Evolutionary conservation across 2,113 vertebrate species (phyloP).

Genomic region (Antennarius striatus): DNA sequence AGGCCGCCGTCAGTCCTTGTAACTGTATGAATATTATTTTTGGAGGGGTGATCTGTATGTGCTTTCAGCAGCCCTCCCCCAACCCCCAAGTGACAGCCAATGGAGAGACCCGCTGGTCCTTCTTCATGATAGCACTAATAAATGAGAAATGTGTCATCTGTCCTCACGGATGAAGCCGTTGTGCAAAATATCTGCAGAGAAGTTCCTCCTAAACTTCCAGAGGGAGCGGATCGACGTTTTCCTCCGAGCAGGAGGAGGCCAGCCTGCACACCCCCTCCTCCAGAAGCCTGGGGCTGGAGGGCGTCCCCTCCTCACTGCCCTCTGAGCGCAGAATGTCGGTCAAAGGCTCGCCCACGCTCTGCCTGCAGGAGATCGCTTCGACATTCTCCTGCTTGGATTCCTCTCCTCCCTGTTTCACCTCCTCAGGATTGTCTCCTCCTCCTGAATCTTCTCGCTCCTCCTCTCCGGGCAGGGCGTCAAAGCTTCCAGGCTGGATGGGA

Average conservation of each 20-base stretch:
- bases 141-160: constrained; percentile 64
- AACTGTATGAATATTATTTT: neutral
- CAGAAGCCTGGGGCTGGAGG: constrained; percentile 33
- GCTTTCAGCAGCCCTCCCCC: constrained; percentile 50
- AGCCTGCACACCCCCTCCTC: constrained; percentile 51
- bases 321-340: constrained; percentile 38
- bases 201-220: constrained; percentile 69
- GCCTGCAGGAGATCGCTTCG: constrained; percentile 45
- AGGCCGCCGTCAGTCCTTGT: constrained; percentile 49
- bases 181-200: constrained; percentile 84
- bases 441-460: constrained; percentile 42
- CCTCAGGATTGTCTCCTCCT: constrained; percentile 18
- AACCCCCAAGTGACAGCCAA: neutral
- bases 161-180: constrained; percentile 76
- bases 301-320: constrained; percentile 19
- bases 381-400: constrained; percentile 29
- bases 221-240: constrained; percentile 54
- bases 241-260: constrained; percentile 42
- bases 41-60: constrained; percentile 53
- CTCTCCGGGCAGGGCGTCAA: constrained; percentile 62
- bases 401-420: constrained; percentile 31
- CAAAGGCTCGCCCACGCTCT: constrained; percentile 43
- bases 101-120: constrained; percentile 48
- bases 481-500: constrained; percentile 69
- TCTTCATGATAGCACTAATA: constrained; percentile 52